Conservation (phyloP, 1,140 invertebrate species). For the Melanaphis sacchari region DNA sequence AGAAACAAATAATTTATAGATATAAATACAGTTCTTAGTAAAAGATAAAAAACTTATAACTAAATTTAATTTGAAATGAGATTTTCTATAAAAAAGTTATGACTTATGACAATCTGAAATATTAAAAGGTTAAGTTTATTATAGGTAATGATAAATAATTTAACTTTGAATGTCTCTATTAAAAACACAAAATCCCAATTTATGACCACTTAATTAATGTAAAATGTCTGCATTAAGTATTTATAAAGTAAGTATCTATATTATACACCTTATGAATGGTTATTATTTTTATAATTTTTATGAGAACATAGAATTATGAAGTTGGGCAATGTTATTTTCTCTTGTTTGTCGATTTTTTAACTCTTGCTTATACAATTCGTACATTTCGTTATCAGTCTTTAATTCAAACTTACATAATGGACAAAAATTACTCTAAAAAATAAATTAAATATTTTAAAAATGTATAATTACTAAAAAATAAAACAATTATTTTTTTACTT, state of each 20-base stretch:
- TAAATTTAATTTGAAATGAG: slow-evolving; percentile 15
- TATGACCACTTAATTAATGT: not conserved
- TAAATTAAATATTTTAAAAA: not conserved
- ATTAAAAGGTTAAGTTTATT: not conserved
- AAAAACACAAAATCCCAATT: not conserved
- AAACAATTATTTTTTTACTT: slow-evolving; percentile 9
- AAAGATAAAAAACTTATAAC: not conserved
- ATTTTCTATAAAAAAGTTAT: not conserved
- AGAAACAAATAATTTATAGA: not conserved
- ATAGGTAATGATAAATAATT: not conserved
- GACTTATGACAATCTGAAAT: not conserved
- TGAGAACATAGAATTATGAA: slow-evolving; percentile 46
- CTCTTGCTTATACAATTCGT: slow-evolving; percentile 43
- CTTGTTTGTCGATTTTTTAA: slow-evolving; percentile 13
- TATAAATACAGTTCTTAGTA: not conserved
- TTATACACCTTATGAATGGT: not conserved
- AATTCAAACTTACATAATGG: slow-evolving; percentile 52
- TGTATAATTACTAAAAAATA: not conserved
- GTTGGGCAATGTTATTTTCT: slow-evolving; percentile 42
- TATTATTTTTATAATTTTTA: slow-evolving; percentile 22
- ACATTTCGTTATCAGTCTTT: slow-evolving; percentile 46
- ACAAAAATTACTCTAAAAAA: slow-evolving; percentile 55
- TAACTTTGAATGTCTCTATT: not conserved
- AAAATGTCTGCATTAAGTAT: not conserved
- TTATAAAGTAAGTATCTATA: not conserved